These are phyloP conservation scores for Ashinkailepas kermadecensis DNA, from an alignment of 2,888 invertebrate genomes.

Conservation along the genomic window DNA sequence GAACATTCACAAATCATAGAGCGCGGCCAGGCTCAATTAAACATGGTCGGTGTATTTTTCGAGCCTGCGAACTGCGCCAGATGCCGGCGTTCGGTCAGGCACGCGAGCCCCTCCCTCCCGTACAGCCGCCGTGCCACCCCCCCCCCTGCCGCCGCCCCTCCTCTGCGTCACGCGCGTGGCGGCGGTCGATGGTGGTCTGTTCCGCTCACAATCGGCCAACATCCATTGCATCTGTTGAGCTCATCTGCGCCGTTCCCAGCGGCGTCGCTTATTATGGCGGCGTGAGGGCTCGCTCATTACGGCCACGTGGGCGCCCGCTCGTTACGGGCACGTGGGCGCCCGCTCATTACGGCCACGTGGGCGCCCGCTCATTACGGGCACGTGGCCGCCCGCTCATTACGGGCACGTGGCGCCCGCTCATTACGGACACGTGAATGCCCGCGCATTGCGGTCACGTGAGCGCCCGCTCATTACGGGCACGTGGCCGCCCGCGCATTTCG, in stretches of 20 bases:
- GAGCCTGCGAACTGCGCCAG: not conserved
- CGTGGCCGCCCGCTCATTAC: too few species aligned
- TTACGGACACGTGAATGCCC: not conserved
- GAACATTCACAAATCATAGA: not conserved
- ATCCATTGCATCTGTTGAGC: conserved; percentile 21
- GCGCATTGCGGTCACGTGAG: too few species aligned
- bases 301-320: not conserved
- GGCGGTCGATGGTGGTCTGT: not conserved
- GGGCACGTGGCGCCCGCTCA: not conserved
- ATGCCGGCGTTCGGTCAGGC: not conserved
- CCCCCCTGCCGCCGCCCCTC: not conserved
- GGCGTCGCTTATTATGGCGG: too few species aligned
- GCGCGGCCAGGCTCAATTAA: not conserved
- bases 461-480: too few species aligned
- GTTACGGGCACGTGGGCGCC: not conserved
- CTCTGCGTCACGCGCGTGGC: not conserved
- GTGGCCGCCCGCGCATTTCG: too few species aligned
- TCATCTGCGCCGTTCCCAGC: conserved; percentile 11
- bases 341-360: too few species aligned
- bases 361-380: not conserved
- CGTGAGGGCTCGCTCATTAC: not conserved
- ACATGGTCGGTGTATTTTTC: not conserved
- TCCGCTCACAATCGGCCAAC: not conserved
- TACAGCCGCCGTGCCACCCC: not conserved
- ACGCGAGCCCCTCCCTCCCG: conserved; percentile 2